Base-by-base conservation (phyloP, 37 sponge, comb jelly and placozoan species). In the Eunapius fragilis region DNA sequence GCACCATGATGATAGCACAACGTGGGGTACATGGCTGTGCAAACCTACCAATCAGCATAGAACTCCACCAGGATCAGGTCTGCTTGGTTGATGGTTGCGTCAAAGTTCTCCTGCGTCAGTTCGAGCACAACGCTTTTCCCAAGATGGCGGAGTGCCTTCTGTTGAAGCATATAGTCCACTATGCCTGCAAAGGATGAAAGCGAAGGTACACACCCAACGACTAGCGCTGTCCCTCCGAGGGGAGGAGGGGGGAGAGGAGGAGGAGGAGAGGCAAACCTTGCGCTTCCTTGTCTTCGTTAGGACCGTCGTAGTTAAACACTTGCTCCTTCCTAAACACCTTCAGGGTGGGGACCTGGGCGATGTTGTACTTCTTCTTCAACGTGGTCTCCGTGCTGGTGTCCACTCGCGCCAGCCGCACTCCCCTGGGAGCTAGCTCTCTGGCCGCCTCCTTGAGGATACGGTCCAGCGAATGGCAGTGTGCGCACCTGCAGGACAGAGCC, bases 41-140 rank as follows among this genome's bases (percentile, higher is more conserved):
- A n/a, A n/a, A 79, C 85, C 49, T 78, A 97, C 98, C 95, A 93
- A 25, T 94, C 95, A 30, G 98, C 95, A 68, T 92, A 97, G 86
- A 97, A 97, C 84, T 97, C 98, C 34, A 97, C 98, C 76, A 97
- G 86, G 2, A 91, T 87, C 0, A 94, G 76, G 30, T 92, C 89
- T 0, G 82, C 47, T 5, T 67, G 35, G 32, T 75, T 84, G 34
- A 93, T 82, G 28, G 82, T 90, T 28, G 88, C 89, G 50, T 88
- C 87, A 76, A 97, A 97, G 85, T 90, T 95, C 14, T 82, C 93
- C 72, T 80, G 85, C 0, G 93, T 92, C 70, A 97, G 87, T 22
- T 48, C 85, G 45, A 97, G 70, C 34, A 94, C 95, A 22, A 76
- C 82, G 30, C 76, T 58, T 23, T 77, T 70, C 30, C 23, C 69